Base-by-base conservation (phyloP, 2,797 vertebrate species). In the Oceanodroma leucorhoa region DNA sequence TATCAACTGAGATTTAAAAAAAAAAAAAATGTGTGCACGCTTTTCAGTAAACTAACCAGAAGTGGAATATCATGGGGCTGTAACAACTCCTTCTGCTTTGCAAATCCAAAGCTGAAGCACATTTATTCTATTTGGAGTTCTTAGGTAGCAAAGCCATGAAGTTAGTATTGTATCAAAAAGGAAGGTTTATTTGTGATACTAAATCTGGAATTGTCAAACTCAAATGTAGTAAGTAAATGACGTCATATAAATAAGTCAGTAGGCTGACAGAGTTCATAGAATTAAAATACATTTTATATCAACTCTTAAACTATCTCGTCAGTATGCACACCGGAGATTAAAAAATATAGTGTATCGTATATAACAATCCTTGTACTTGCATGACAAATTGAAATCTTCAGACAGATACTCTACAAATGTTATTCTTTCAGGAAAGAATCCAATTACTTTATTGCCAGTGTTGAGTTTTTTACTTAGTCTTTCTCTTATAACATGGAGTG, bases 241-340 rank as follows among this genome's bases (percentile, higher is more conserved):
- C 73, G 87, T 48, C 14, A 27, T 38, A 84, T 93, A 82, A 95
- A 95, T 96, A 94, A 95, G 95, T 92, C 92, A 92, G 40, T 38
- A 86, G 67, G 29, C 87, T 95, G 80, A n/a, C 81, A 84, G 73
- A 57, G 72, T 77, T 83, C 83, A 76, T 57, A 81, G 77, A 91
- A 94, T 94, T 95, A 88, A 94, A 86, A 82, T 60, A 70, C 18
- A 5, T 82, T 91, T 93, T 92, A 19, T 83, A 89, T 65, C 8
- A 27, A 11, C 62, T 89, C 78, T 45, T 77, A 87, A 95, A 87
- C 71, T 43, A 6, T 58, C 81, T 91, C 7, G 0, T 87, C 43
- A 51, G 43, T 58, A 50, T 73, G 80, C 79, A 66, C 50, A 93
- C 34, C 57, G 45, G 54, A 65, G 79, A 62, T 60, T 93, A 32